Base-by-base conservation (phyloP, 64 coral and sea anemone species). In the Trachythela sp. region DNA sequence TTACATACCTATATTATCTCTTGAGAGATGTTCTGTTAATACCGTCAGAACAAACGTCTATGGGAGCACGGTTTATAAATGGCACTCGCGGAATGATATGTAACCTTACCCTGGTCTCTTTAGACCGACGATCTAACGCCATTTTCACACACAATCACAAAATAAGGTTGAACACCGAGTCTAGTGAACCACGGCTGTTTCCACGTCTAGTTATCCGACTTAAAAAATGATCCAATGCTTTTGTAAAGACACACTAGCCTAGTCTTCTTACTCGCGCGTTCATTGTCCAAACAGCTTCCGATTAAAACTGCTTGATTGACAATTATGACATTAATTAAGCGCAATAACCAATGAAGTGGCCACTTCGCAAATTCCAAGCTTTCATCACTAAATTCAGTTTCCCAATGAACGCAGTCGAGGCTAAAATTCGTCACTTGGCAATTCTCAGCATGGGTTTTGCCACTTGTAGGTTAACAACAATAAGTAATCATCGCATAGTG, bases 261-360 rank as follows among this genome's bases (percentile, higher is more conserved):
- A 39, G 37, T 35, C 75, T 39, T 80, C 75, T 80, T 17, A 80
- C 75, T 80, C 75, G 75, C 75, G 30, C 34, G 75, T 37, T 38
- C 75, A 80, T 80, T 80, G 75, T 80, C 75, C 68, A 80, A 80
- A 80, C 75, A 80, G 75, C 75, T 80, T 80, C 75, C 75, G 75
- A 80, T 80, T 80, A 80, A 80, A 80, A 80, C 75, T 80, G 75
- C 75, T 80, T 80, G 75, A 80, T 80, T 80, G 75, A 80, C 75
- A 80, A 80, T 80, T 39, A 39, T 80, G 75, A 37, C 75, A 80
- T 80, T 80, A 80, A 80, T 80, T 80, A 80, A 80, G 10, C 75
- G 75, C 37, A 80, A 36, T 80, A 35, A 1, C 75, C 75, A 80
- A 80, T 80, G 33, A 80, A 80, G 30, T 22, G 30, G 33, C 75